Evolutionary conservation across 2,113 vertebrate species (phyloP).

Genomic region (Cyphomyrus discorhynchus): DNA sequence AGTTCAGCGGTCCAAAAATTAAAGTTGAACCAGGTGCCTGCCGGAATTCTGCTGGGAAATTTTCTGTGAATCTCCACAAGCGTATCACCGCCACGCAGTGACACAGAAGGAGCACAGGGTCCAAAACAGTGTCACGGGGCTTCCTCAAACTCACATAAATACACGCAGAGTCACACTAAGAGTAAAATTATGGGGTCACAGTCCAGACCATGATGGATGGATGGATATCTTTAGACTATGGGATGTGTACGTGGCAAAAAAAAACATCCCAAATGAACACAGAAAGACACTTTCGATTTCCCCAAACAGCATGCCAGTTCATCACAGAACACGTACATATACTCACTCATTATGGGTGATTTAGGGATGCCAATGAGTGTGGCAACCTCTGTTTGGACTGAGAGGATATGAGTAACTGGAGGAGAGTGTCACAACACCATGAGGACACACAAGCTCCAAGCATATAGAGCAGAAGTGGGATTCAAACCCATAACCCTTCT

Average conservation of each 20-base stretch:
- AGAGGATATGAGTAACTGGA: not conserved
- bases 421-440: not conserved
- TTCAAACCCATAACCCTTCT: not conserved
- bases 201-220: not conserved
- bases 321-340: not conserved
- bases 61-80: not conserved
- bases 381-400: not conserved
- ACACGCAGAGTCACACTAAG: not conserved
- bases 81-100: not conserved
- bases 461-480: not conserved
- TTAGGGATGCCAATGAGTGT: not conserved
- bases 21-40: not conserved
- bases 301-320: not conserved
- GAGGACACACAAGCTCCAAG: not conserved
- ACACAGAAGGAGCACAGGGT: not conserved
- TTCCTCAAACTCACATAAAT: not conserved
- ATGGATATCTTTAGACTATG: not conserved
- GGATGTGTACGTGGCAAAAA: not conserved
- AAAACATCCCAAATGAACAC: too few species aligned
- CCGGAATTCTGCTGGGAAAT: not conserved
- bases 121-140: not conserved
- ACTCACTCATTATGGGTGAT: not conserved
- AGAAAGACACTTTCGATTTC: not conserved
- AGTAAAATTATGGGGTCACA: not conserved
- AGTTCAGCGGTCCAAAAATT: not conserved